Base-by-base conservation (phyloP, 2,113 vertebrate genomes). In the Cyprinodon brontotheroides region DNA sequence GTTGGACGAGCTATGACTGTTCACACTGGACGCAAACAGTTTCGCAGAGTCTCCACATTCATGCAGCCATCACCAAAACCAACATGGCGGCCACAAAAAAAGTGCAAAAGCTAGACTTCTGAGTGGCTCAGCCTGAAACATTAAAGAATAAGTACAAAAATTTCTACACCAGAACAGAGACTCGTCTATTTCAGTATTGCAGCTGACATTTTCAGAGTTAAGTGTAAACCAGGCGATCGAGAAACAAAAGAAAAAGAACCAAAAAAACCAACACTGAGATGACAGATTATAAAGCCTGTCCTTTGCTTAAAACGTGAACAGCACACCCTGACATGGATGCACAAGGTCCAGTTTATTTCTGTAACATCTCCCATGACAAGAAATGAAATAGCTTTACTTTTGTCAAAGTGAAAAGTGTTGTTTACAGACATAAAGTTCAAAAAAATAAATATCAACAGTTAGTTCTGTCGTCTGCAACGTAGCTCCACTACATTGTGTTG, bases 381-480 rank as follows among this genome's bases (percentile, higher is more conserved):
- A 89, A 87, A 91, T 86, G 89, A 45, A 86, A 91, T 37, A 89
- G 66, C 67, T 85, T 74, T 77, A 69, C 81, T 78, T 75, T 63
- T 60, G 75, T 80, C 50, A 69, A 91, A 75, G 74, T 84, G 68
- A 84, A 86, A 89, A 74, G 66, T 83, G 82, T 89, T 80, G 29
- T 82, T 90, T 87, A 84, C 22, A 87, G 69, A 89, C 71, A 86
- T 77, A 71, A 81, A 87, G 74, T 78, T 89, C 12, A 67, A 81
- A 91, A 86, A 91, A 90, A 92, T 91, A 95, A 92, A 94, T 93
- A 93, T 91, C 88, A 87, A 91, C 83, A 90, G 83, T 87, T 88
- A 70, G 72, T 72, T 87, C 74, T 79, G 84, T 65, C 71, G 77
- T 86, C 81, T 86, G 82, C 81, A 90, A 91, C 73, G 84, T 41